Conservation (phyloP, 1,140 invertebrate genomes). For the Anastrepha ludens region DNA sequence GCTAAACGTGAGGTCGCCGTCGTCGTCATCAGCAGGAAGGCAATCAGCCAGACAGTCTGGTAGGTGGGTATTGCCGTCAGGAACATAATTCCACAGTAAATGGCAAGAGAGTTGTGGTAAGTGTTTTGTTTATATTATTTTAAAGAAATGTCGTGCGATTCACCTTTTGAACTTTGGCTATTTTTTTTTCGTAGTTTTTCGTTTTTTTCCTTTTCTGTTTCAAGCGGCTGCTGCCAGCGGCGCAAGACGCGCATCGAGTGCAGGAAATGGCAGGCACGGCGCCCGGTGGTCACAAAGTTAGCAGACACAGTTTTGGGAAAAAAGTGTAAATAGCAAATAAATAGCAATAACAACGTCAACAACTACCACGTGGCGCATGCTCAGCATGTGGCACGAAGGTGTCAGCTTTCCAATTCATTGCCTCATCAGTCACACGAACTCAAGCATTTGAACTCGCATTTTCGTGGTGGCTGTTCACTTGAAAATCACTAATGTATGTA, state of each 20-base stretch:
- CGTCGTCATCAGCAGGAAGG: neutral
- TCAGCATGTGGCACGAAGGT: neutral
- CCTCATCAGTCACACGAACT: neutral
- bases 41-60: neutral
- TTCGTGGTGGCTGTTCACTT: neutral
- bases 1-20: constrained; percentile 42
- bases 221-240: neutral
- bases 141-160: constrained; percentile 3
- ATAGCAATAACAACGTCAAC: too few species aligned
- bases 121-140: neutral
- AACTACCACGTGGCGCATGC: neutral
- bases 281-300: neutral
- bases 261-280: neutral
- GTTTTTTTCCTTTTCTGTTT: neutral
- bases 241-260: neutral
- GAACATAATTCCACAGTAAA: constrained; percentile 25
- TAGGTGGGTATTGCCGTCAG: constrained; percentile 1
- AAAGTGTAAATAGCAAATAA: too few species aligned
- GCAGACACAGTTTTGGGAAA: neutral
- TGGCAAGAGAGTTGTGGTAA: neutral
- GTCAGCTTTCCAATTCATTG: neutral
- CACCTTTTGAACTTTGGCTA: constrained; percentile 30
- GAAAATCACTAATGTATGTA: neutral
- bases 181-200: neutral
- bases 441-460: neutral